Conservation (phyloP, 2,113 vertebrate species). For the Gnathonemus longibarbis region DNA sequence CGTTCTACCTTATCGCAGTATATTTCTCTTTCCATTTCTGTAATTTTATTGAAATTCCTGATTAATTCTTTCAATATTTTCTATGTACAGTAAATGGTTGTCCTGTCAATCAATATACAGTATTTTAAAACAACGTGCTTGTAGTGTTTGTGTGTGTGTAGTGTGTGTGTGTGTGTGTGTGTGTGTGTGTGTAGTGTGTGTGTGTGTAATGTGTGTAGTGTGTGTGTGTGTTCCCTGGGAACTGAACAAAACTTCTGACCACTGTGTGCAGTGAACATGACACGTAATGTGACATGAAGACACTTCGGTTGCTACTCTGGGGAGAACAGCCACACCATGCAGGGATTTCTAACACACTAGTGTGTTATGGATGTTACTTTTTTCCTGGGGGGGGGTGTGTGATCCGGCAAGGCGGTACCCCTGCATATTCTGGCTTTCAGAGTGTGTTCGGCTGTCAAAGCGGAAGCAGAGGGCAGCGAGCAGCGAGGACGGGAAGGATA, state of each 20-base stretch:
- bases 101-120: background rate
- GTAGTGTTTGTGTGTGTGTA: background rate
- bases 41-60: background rate
- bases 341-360: background rate
- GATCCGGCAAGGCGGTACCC: background rate
- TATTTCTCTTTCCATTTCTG: background rate
- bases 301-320: background rate
- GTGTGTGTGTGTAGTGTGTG: background rate
- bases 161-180: too few relatives aligned
- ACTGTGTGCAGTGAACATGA: background rate
- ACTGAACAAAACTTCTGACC: background rate
- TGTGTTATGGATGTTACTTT: background rate
- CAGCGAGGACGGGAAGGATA: background rate
- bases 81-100: background rate
- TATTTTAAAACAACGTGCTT: background rate
- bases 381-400: background rate
- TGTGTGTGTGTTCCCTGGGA: background rate
- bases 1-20: background rate
- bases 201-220: too few relatives aligned
- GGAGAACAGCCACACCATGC: background rate
- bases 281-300: background rate
- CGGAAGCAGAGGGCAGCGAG: background rate
- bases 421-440: background rate
- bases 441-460: background rate
- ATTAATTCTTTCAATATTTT: background rate